A percentile compares a stretch with the other conserved stretches of the same genome.
Conservation (phyloP, 2,797 vertebrate genomes). For the Thalassophryne amazonica region DNA sequence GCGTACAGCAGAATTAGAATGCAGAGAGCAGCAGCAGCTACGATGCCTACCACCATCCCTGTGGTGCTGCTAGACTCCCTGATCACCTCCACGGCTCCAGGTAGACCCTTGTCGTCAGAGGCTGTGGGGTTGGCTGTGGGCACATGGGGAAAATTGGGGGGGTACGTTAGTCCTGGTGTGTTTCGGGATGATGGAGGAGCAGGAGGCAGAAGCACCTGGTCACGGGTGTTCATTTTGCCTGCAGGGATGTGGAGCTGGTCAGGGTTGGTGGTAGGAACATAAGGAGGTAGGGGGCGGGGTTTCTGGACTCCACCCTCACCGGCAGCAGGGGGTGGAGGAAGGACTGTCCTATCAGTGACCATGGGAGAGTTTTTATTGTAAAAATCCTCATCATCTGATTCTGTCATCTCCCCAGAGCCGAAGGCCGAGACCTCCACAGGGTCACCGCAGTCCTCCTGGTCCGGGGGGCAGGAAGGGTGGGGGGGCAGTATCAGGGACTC, state of each 20-base stretch:
- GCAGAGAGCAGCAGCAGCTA: slow-evolving; percentile 93
- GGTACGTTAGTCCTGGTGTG: slow-evolving; percentile 86
- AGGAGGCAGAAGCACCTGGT: slow-evolving; percentile 84
- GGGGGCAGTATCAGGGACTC: slow-evolving; percentile 87
- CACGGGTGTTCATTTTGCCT: slow-evolving; percentile 96
- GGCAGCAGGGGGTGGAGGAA: slow-evolving; percentile 80
- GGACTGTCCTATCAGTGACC: slow-evolving; percentile 93
- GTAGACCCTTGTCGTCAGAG: slow-evolving; percentile 85
- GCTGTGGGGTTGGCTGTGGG: slow-evolving; percentile 93
- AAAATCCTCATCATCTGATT: slow-evolving; percentile 95
- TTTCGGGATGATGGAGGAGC: slow-evolving; percentile 82
- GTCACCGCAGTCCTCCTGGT: slow-evolving; percentile 95
- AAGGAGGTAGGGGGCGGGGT: slow-evolving; percentile 78
- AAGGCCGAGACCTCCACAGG: slow-evolving; percentile 91
- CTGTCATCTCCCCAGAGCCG: slow-evolving; percentile 93
- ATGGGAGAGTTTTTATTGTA: slow-evolving; percentile 88
- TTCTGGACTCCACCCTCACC: slow-evolving; percentile 76
- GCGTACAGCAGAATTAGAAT: slow-evolving; percentile 96
- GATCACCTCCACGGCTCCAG: slow-evolving; percentile 93
- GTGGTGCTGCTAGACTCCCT: slow-evolving; percentile 95
- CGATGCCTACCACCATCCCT: slow-evolving; percentile 95
- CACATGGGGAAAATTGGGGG: slow-evolving; percentile 91
- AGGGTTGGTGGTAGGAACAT: slow-evolving; percentile 79
- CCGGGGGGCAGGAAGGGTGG: slow-evolving; percentile 84
- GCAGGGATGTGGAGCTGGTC: slow-evolving; percentile 87